phyloP scores from a whole-genome alignment of 2,888 invertebrate genomes.

The Anthophora plumipes region DNA sequence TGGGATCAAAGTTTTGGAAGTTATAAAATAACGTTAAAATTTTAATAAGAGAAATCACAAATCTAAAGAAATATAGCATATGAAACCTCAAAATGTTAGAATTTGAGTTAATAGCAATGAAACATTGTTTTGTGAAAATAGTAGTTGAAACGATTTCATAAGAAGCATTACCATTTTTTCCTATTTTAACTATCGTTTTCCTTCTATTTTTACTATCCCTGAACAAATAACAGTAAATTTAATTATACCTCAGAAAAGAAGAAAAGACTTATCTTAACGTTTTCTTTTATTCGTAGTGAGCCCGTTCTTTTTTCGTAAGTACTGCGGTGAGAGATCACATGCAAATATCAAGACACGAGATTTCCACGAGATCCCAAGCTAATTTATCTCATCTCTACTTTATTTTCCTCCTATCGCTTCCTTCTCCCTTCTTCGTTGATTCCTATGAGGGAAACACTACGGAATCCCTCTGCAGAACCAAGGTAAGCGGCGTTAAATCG shows the following conservation, averaged over 20 bases:
- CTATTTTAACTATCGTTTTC: neutral
- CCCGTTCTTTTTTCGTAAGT: conserved; percentile 48
- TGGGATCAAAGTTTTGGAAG: neutral
- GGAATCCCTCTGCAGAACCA: conserved; percentile 56
- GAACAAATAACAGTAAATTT: conserved; percentile 1
- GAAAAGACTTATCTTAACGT: conserved; percentile 13
- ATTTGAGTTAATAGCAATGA: neutral
- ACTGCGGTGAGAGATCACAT: conserved; percentile 64
- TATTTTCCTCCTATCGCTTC: conserved; percentile 28
- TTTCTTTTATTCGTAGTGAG: conserved; percentile 12
- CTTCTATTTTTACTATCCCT: neutral
- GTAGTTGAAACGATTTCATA: neutral
- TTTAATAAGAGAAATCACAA: neutral
- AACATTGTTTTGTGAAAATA: neutral
- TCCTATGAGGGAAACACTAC: conserved; percentile 49
- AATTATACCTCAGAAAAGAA: neutral
- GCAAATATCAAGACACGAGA: conserved; percentile 70
- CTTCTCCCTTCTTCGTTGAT: conserved; percentile 27
- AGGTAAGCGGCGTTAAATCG: conserved; percentile 72
- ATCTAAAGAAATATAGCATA: neutral
- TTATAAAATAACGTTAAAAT: neutral
- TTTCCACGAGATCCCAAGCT: conserved; percentile 64
- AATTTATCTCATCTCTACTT: conserved; percentile 59
- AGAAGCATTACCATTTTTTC: neutral
- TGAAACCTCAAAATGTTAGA: neutral